Conservation (phyloP, 2,888 invertebrate species). For the Oxyscelio sp. region DNA sequence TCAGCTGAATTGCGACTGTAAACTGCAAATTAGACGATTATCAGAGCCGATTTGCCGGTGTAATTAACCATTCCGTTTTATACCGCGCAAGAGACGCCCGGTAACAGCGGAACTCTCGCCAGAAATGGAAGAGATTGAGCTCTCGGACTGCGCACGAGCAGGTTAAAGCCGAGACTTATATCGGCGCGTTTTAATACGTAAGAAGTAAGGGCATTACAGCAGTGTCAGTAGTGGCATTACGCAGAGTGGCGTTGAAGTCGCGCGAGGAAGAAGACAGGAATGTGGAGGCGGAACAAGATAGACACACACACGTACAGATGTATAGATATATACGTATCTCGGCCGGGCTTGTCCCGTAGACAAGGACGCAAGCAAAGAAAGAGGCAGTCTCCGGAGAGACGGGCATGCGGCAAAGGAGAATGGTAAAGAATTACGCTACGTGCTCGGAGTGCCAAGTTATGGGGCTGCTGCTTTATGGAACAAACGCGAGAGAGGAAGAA, state of each 20-base stretch:
- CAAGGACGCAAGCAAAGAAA: slow-evolving; percentile 42
- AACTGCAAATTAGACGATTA: background rate
- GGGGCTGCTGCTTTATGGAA: slow-evolving; percentile 72
- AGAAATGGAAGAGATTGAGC: background rate
- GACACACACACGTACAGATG: background rate
- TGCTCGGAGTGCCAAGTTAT: slow-evolving; percentile 82
- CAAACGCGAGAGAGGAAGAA: slow-evolving; percentile 66
- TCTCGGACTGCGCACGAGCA: slow-evolving; percentile 40
- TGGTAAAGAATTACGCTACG: slow-evolving; percentile 84
- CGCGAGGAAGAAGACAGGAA: slow-evolving; percentile 23
- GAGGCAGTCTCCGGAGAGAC: slow-evolving; percentile 70
- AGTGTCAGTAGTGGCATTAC: slow-evolving; percentile 3
- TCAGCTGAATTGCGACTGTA: background rate
- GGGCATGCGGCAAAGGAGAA: slow-evolving; percentile 69
- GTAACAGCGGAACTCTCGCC: background rate
- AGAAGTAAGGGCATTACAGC: slow-evolving; percentile 1
- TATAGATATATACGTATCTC: slow-evolving; percentile 16
- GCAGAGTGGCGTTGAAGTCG: slow-evolving; percentile 14
- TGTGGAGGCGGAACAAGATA: slow-evolving; percentile 44
- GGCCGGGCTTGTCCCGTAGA: slow-evolving; percentile 13
- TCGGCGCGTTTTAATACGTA: slow-evolving; percentile 30
- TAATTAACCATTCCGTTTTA: background rate
- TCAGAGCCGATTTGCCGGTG: background rate
- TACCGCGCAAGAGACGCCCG: slow-evolving; percentile 1
- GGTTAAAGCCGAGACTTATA: slow-evolving; percentile 20